These are phyloP conservation scores for Pyralis farinalis DNA, from an alignment of 2,888 invertebrate genomes.

Conservation along the genomic window DNA sequence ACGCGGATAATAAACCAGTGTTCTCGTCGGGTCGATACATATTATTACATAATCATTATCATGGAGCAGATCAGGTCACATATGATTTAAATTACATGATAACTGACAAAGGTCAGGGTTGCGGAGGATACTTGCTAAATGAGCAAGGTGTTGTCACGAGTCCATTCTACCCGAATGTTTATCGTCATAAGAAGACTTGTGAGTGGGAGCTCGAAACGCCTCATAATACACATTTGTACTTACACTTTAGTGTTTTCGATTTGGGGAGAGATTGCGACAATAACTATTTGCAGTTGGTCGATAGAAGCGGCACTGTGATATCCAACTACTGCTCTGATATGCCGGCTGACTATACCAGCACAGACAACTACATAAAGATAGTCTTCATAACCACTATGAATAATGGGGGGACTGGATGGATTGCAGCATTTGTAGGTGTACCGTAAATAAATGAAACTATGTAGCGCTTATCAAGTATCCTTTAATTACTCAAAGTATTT, in stretches of 20 bases:
- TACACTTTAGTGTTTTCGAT: slow-evolving; percentile 76
- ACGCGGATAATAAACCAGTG: slow-evolving; percentile 45
- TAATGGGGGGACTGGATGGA: slow-evolving; percentile 88
- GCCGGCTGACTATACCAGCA: slow-evolving; percentile 79
- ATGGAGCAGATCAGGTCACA: slow-evolving; percentile 27
- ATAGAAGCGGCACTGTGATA: slow-evolving; percentile 54
- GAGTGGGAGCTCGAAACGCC: slow-evolving; percentile 68
- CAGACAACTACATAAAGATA: slow-evolving; percentile 79
- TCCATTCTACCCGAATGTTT: slow-evolving; percentile 60
- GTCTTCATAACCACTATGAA: slow-evolving; percentile 84
- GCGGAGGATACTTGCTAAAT: slow-evolving; percentile 55
- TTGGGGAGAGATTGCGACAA: slow-evolving; percentile 84
- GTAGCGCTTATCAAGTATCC: no score
- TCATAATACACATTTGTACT: slow-evolving; percentile 36
- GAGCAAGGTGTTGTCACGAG: slow-evolving; percentile 55
- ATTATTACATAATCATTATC: slow-evolving; percentile 70
- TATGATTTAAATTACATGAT: slow-evolving; percentile 56
- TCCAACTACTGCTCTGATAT: slow-evolving; percentile 75
- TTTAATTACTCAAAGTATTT: no score
- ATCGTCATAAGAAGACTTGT: slow-evolving; percentile 47
- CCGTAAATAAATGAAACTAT: slow-evolving; percentile 10
- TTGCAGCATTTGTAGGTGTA: slow-evolving; percentile 54
- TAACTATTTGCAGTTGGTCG: slow-evolving; percentile 84
- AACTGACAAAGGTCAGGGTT: slow-evolving; percentile 60
- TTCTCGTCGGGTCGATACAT: slow-evolving; percentile 86